Conservation (phyloP, 2,113 vertebrate species). For the Ictalurus furcatus region DNA sequence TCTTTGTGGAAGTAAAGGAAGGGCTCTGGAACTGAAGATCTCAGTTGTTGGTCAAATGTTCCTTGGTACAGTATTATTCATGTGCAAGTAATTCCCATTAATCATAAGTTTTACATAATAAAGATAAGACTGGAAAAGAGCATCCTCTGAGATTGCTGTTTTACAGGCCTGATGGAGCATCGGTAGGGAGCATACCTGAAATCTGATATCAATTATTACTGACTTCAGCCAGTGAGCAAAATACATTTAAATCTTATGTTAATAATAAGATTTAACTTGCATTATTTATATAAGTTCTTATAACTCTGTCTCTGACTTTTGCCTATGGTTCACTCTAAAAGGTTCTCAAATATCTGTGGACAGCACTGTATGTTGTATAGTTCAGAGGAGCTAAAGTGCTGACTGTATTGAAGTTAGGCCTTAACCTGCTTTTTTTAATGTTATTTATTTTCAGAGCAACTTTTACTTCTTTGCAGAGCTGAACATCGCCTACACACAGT, state of each 20-base stretch:
- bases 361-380: not conserved
- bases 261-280: not conserved
- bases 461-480: constrained; percentile 7
- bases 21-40: not conserved
- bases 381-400: not conserved
- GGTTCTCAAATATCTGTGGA: not conserved
- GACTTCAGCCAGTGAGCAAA: not conserved
- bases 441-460: constrained; percentile 17
- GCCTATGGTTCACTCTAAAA: not conserved
- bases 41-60: not conserved
- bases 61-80: not conserved
- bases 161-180: not conserved
- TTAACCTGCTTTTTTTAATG: not conserved
- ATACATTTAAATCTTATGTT: not conserved
- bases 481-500: not conserved
- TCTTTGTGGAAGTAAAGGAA: not conserved
- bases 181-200: not conserved
- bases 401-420: constrained; percentile 5
- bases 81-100: not conserved
- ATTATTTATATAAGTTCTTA: not conserved
- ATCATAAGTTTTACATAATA: not conserved
- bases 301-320: not conserved
- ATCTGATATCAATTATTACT: not conserved
- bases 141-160: not conserved
- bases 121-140: not conserved